Base-by-base conservation (phyloP, 2,113 vertebrate species). In the Takifugu flavidus region DNA sequence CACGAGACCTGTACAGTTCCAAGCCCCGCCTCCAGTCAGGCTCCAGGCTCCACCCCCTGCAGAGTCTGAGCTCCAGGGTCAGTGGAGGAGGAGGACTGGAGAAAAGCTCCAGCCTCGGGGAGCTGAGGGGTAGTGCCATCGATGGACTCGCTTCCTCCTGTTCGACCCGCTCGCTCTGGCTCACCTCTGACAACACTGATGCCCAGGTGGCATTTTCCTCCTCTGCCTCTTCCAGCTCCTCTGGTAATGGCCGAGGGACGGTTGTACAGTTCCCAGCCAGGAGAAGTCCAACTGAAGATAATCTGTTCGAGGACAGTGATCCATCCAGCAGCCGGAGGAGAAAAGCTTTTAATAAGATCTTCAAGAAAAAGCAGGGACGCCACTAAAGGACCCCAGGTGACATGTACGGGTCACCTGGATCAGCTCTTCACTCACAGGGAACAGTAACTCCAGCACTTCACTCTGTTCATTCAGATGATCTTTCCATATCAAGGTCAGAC, bases 341-440 rank as follows among this genome's bases (percentile, higher is more conserved):
- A 78, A 91, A 91, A 82, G 89, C 92, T 47, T 93, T 98, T 51
- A 93, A 94, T 47, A 95, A 93, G 90, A 90, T 98, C 82, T 98
- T 98, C 85, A 96, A 93, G 88, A 98, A 94, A 77, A 94, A 93
- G 85, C 92, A 91, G 81, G 70, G 71, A 59, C 83, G 67, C 25
- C 52, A 63, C 49, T 78, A 64, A 85, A 14, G 1, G 49, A 51
- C 2, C 25, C 13, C 47, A 15, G 47, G 3, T 14, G n/a, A 46
- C 42, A 43, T 43, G 6, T 13, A 43, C 20, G 20, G 20, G 20
- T 20, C 20, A 20, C 20, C 20, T 20, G 20, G 20, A 20, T 20
- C 20, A 20, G 20, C 20, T 29, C 28, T 6, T 31, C 29, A 6
- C 4, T 31, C 29, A 31, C 29, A 5, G 3, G 3, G 29, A 31